A percentile compares a stretch with the other conserved stretches of the same genome.
Conservation (phyloP, 2,113 vertebrate species). For the Hyperoodon ampullatus region DNA sequence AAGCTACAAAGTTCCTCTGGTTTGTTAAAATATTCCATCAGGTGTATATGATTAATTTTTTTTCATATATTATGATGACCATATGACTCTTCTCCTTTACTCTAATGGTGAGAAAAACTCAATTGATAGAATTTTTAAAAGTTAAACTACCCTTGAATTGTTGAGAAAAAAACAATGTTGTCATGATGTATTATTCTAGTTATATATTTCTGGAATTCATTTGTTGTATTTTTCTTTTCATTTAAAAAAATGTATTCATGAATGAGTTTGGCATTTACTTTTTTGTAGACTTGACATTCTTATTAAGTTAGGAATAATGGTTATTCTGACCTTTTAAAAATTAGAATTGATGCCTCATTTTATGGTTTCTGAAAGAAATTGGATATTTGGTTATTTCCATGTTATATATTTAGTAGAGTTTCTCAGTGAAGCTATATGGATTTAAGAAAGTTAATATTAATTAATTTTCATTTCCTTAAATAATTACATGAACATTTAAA, state of each 20-base stretch:
- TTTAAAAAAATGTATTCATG: background rate
- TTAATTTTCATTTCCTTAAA: background rate
- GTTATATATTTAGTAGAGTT: background rate
- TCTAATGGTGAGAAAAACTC: background rate
- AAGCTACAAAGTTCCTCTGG: background rate
- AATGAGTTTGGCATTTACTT: background rate
- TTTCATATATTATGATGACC: background rate
- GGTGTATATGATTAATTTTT: background rate
- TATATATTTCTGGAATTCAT: background rate
- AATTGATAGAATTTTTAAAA: background rate
- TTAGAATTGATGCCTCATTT: background rate
- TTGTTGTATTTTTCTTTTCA: background rate
- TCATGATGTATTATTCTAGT: background rate
- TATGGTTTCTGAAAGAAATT: background rate
- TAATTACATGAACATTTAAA: background rate
- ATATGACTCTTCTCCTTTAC: background rate
- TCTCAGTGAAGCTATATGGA: background rate
- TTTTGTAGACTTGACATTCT: background rate
- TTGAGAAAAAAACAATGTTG: background rate
- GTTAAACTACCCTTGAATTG: background rate
- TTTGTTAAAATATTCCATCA: background rate
- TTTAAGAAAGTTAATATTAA: background rate
- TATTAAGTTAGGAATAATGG: background rate
- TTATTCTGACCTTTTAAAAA: background rate
- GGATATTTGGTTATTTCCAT: background rate